These are phyloP conservation scores for Drosophila orena DNA, from an alignment of 1,140 invertebrate genomes.

Conservation along the genomic window DNA sequence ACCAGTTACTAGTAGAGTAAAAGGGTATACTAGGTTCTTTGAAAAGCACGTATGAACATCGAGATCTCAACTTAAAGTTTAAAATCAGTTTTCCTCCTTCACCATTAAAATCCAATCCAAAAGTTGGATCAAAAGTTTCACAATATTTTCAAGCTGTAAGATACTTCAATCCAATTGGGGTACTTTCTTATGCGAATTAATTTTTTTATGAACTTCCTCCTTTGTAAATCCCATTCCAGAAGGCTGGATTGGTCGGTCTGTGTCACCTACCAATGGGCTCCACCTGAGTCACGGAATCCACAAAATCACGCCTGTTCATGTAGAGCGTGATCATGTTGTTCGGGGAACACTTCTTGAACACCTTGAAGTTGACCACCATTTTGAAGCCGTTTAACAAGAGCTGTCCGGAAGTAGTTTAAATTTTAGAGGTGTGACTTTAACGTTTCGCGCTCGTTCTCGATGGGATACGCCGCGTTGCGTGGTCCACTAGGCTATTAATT, in stretches of 20 bases:
- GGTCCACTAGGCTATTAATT: constrained; percentile 74
- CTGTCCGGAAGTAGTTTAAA: constrained; percentile 1
- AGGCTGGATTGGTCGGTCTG: background rate
- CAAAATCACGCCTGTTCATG: constrained; percentile 97
- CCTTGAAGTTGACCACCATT: constrained; percentile 96
- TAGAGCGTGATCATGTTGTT: constrained; percentile 98
- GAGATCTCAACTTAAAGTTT: no score
- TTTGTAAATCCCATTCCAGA: background rate
- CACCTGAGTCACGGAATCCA: constrained; percentile 96
- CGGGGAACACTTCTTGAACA: constrained; percentile 97
- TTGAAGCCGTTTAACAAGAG: constrained; percentile 38
- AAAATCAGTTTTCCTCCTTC: no score
- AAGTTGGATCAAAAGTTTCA: no score
- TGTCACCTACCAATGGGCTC: constrained; percentile 94
- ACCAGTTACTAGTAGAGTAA: no score
- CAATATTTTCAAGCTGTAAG: no score
- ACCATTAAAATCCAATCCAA: no score
- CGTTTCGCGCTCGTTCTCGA: constrained; percentile 41
- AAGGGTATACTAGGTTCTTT: no score
- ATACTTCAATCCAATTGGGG: background rate
- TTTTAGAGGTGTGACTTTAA: constrained; percentile 8
- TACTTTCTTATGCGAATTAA: background rate
- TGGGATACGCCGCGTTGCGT: constrained; percentile 67
- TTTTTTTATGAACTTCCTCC: background rate
- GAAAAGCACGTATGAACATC: no score